Conservation (phyloP, 2,888 invertebrate species). For the Phyto melanocephala region DNA sequence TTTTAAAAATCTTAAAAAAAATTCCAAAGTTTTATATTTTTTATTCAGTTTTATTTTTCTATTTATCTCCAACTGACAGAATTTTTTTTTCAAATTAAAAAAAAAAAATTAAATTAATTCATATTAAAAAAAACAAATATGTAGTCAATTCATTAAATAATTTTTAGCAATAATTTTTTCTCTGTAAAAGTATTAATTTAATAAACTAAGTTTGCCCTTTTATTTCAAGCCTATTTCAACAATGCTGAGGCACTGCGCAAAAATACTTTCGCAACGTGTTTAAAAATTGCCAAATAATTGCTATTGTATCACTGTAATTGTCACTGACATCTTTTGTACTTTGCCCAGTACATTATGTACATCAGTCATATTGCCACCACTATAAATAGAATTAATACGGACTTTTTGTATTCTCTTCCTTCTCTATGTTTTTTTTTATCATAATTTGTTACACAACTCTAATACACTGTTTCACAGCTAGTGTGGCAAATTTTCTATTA, state of each 20-base stretch:
- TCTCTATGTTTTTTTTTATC: constrained; percentile 3
- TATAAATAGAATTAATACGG: constrained; percentile 41
- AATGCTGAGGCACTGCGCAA: constrained; percentile 12
- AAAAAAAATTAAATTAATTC: too few species aligned
- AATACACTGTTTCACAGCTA: constrained; percentile 26
- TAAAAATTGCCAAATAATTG: constrained; percentile 76
- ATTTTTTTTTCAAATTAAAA: too few species aligned
- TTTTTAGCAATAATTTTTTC: too few species aligned
- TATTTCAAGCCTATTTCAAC: background rate
- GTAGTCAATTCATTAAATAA: too few species aligned
- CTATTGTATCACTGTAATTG: constrained; percentile 57
- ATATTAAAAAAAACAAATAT: too few species aligned
- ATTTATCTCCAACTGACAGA: too few species aligned
- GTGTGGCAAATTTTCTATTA: constrained; percentile 49
- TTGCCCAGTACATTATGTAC: constrained; percentile 1
- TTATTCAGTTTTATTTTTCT: too few species aligned
- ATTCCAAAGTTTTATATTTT: too few species aligned
- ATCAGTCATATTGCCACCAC: constrained; percentile 37
- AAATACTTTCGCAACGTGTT: constrained; percentile 68
- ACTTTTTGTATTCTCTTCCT: background rate
- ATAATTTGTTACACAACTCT: constrained; percentile 52
- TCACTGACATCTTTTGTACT: constrained; percentile 53
- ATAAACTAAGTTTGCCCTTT: background rate
- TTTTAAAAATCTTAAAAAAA: too few species aligned
- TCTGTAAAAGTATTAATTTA: too few species aligned